These are phyloP conservation scores for Melanotaenia boesemani DNA, from an alignment of 2,797 vertebrate species.

Conservation along the genomic window DNA sequence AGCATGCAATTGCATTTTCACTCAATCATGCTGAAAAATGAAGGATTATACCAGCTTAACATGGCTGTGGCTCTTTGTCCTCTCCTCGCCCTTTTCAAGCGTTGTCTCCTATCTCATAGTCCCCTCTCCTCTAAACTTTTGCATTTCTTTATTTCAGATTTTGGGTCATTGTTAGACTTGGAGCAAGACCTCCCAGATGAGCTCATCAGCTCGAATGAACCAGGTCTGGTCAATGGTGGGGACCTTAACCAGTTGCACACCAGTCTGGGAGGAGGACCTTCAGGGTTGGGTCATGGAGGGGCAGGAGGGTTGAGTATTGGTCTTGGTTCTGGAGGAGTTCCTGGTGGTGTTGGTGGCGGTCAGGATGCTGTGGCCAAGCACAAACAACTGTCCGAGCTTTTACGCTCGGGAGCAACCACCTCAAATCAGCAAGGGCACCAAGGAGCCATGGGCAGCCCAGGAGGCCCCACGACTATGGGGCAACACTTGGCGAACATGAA, in stretches of 20 bases:
- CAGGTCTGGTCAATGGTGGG: constrained; percentile 92
- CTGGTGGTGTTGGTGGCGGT: constrained; percentile 63
- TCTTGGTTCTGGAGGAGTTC: constrained; percentile 76
- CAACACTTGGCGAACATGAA: constrained; percentile 94
- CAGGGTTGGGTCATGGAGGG: constrained; percentile 71
- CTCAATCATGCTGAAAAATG: constrained; percentile 53
- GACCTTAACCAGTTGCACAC: constrained; percentile 95
- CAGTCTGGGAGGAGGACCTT: constrained; percentile 84
- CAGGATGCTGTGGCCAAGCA: constrained; percentile 99
- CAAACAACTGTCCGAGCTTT: constrained; percentile 97
- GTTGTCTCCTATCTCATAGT: constrained; percentile 23
- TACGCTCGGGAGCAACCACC: constrained; percentile 84
- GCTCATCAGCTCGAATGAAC: constrained; percentile 93
- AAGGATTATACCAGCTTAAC: constrained; percentile 54
- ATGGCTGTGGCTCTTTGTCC: constrained; percentile 33
- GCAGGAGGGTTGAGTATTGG: constrained; percentile 75
- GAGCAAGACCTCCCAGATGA: constrained; percentile 98
- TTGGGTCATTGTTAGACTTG: constrained; percentile 95
- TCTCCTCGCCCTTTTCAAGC: constrained; percentile 9
- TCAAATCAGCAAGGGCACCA: constrained; percentile 84
- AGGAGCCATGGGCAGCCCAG: constrained; percentile 78
- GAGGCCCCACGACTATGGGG: constrained; percentile 77
- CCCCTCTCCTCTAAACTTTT: constrained; percentile 47
- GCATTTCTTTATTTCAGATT: constrained; percentile 85
- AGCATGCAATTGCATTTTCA: constrained; percentile 50